Evolutionary conservation across 2,888 invertebrate genomes (phyloP).

Genomic region (Caenorhabditis plicata): DNA sequence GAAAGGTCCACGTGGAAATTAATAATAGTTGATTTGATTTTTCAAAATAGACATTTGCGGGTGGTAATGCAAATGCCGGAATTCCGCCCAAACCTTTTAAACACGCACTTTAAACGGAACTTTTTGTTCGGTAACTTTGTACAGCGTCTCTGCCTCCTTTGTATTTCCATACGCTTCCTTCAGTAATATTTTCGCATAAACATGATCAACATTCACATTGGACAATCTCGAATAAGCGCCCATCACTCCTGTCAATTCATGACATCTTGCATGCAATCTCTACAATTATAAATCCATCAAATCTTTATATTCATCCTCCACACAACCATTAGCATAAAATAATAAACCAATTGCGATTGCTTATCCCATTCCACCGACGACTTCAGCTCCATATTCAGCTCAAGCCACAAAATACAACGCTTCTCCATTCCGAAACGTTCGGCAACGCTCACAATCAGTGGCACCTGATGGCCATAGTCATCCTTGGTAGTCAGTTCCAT

Average conservation of each 20-base stretch:
- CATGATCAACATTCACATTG: conserved; percentile 21
- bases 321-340: conserved; percentile 19
- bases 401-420: conserved; percentile 24
- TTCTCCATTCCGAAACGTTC: conserved; percentile 29
- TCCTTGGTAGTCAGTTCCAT: conserved; percentile 7
- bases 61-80: too few relatives aligned
- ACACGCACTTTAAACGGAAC: conserved; percentile 13
- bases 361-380: conserved; percentile 1
- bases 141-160: neutral
- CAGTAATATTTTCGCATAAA: conserved; percentile 21
- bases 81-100: too few relatives aligned
- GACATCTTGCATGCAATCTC: conserved; percentile 20
- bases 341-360: conserved; percentile 6
- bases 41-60: too few relatives aligned
- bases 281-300: neutral
- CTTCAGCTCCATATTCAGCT: conserved; percentile 15
- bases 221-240: conserved; percentile 14
- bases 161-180: conserved; percentile 19
- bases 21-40: too few relatives aligned
- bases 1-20: too few relatives aligned
- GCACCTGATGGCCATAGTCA: conserved; percentile 15
- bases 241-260: conserved; percentile 19
- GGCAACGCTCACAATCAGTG: conserved; percentile 17
- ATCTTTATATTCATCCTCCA: neutral
- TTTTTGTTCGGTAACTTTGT: conserved; percentile 10